Base-by-base conservation (phyloP, 2,888 invertebrate species). In the Pollenia labialis region DNA sequence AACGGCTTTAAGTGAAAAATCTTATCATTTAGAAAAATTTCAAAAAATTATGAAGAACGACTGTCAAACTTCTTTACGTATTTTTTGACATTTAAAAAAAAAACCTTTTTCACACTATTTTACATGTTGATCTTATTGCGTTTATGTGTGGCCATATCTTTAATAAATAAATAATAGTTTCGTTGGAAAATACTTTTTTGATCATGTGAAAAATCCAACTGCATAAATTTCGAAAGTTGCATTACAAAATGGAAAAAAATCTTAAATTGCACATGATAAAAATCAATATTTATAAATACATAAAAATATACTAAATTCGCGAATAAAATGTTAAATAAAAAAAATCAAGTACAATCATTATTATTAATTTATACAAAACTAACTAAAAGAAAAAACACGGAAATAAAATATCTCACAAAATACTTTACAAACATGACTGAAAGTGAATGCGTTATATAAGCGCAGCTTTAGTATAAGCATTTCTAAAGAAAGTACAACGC, bases 241-340 rank as follows among this genome's bases (percentile, higher is more conserved):
- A 42, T 62, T n/a, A 62, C n/a, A 42, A 66, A 16, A 46, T n/a
- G 46, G 11, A 7, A 18, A 66, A 66, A 46, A 46, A 11, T 46
- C 16, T 46, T 18, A 18, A 18, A 60, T 60, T 60, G 60, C 40
- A 16, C 42, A 66, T 66, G 16, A 54, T 9, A 52, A 69, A 69
- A 69, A 52, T 69, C 52, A 42, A 69, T 69, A 42, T 69, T 12
- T 69, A 52, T 40, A 52, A 69, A 52, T 16, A n/a, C 42, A 42
- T 52, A 54, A 69, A 69, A 54, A 69, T 52, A 40, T 52, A 52
- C 54, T 54, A 54, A 52, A 52, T 52, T 69, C 40, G 40, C 52
- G 40, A 69, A 69, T 69, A 46, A 69, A 52, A 52, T 66, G 66
- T 8, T 10, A 16, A 42, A 44, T 16, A 46, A n/a, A 10, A 18